Percentiles rank a stretch among this genome's conserved stretches.
These are phyloP conservation scores for Silurus meridionalis DNA, from an alignment of 2,113 vertebrate genomes.

Conservation along the genomic window DNA sequence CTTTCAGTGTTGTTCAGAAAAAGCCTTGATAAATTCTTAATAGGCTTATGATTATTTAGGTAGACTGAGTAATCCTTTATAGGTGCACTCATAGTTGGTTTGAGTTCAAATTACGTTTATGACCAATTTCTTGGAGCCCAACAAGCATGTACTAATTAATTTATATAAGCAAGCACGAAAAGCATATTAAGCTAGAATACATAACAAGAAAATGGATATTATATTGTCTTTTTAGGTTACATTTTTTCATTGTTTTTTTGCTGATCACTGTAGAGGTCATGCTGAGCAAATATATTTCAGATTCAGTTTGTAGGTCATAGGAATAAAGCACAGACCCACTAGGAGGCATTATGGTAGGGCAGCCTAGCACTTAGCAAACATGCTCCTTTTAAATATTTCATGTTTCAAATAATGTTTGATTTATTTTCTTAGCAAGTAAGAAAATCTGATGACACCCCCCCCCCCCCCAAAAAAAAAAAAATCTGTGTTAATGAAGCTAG, in stretches of 20 bases:
- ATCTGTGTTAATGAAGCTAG: neutral
- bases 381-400: neutral
- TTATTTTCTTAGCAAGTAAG: neutral
- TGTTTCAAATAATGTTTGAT: neutral
- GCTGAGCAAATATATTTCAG: neutral
- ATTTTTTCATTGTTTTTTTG: neutral
- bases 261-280: neutral
- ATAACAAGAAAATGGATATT: neutral
- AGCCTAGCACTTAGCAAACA: neutral
- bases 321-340: neutral
- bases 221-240: neutral
- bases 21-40: slow-evolving; percentile 19
- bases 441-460: neutral
- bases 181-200: neutral
- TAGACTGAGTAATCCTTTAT: slow-evolving; percentile 15
- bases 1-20: neutral
- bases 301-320: neutral
- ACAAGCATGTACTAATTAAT: neutral
- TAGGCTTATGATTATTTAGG: slow-evolving; percentile 1
- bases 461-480: no score
- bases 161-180: neutral
- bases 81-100: neutral
- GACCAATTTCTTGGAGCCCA: neutral
- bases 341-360: neutral
- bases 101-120: slow-evolving; percentile 12